Conservation (phyloP, 1,140 invertebrate genomes). For the Habropoda laboriosa region DNA sequence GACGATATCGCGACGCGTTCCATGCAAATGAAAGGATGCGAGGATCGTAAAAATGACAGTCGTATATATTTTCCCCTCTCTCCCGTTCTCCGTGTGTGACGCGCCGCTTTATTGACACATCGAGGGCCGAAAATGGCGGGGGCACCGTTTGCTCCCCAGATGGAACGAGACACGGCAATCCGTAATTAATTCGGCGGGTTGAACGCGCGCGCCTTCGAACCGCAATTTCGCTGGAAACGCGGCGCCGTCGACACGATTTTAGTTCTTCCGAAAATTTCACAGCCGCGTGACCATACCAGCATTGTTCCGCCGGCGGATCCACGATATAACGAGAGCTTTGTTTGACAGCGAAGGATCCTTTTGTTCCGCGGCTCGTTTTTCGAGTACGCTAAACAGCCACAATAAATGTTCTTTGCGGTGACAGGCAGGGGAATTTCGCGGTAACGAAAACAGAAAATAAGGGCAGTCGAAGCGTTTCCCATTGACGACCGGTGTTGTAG, state of each 20-base stretch:
- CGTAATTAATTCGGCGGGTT: conserved; percentile 6
- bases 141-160: neutral
- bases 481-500: neutral
- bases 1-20: conserved; percentile 5
- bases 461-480: neutral
- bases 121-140: neutral
- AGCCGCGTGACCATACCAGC: neutral
- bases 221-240: neutral
- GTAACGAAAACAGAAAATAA: conserved; percentile 4
- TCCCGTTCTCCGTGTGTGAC: neutral
- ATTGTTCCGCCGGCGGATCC: neutral
- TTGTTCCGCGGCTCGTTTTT: conserved; percentile 6
- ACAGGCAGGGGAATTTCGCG: neutral
- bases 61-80: neutral
- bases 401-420: neutral
- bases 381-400: conserved; percentile 27
- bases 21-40: conserved; percentile 25
- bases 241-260: neutral
- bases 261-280: conserved; percentile 20
- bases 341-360: conserved; percentile 17
- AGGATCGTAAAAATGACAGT: conserved; percentile 22
- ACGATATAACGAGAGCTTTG: conserved; percentile 12
- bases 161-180: neutral
- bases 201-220: neutral
- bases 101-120: conserved; percentile 7